phyloP scores from a whole-genome alignment of 92 coral and sea anemone species.

The Zoanthus sansibaricus region DNA sequence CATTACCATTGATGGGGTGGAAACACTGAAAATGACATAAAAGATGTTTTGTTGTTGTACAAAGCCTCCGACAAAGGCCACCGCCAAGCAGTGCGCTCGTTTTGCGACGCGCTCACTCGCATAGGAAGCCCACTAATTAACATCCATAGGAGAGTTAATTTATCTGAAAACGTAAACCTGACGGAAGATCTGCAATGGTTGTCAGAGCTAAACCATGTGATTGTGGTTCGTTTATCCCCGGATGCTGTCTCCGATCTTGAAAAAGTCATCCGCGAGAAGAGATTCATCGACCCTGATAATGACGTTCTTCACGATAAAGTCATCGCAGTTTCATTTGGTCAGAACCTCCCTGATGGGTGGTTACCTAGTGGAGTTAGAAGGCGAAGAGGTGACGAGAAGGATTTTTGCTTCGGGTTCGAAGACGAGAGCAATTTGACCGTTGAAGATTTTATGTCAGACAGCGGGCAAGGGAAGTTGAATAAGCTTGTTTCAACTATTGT shows the following conservation, averaged over 20 bases:
- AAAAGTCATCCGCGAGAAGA: conserved; percentile 61
- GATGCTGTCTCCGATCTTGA: conserved; percentile 72
- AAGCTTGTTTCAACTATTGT: conserved; percentile 78
- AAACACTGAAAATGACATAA: conserved; percentile 30
- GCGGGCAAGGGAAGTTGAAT: conserved; percentile 61
- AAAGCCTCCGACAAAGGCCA: conserved; percentile 62
- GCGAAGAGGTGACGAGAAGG: conserved; percentile 54
- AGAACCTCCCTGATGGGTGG: conserved; percentile 73
- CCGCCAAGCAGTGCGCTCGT: conserved; percentile 68
- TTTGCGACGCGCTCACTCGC: conserved; percentile 78
- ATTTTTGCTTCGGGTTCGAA: conserved; percentile 72
- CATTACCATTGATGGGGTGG: no score
- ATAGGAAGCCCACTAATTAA: conserved; percentile 14
- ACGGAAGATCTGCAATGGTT: conserved; percentile 75
- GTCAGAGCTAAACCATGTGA: conserved; percentile 70
- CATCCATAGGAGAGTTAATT: conserved; percentile 53
- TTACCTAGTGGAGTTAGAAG: conserved; percentile 73
- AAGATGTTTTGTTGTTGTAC: conserved; percentile 80
- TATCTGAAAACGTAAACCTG: conserved; percentile 60
- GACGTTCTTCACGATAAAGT: conserved; percentile 80
- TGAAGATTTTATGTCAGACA: conserved; percentile 57
- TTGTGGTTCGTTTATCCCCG: conserved; percentile 78
- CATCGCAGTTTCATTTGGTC: conserved; percentile 86
- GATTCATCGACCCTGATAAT: conserved; percentile 67
- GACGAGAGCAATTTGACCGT: conserved; percentile 52